These are phyloP conservation scores for Colossoma macropomum DNA, from an alignment of 2,113 vertebrate species.

Conservation along the genomic window DNA sequence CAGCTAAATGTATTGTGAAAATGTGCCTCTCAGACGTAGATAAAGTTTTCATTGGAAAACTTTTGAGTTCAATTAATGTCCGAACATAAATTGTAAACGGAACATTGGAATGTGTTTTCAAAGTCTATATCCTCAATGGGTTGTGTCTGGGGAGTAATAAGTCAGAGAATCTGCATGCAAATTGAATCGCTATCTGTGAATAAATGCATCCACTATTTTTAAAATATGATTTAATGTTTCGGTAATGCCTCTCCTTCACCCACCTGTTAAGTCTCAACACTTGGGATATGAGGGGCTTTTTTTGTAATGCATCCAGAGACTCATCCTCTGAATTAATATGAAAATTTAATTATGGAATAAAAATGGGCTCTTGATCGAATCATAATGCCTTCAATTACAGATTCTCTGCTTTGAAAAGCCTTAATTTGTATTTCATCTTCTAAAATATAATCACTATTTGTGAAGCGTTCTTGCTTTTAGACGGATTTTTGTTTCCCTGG, in stretches of 20 bases:
- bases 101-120: conserved; percentile 60
- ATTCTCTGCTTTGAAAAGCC: conserved; percentile 46
- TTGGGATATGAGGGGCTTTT: conserved; percentile 56
- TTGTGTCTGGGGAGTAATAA: conserved; percentile 63
- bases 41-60: conserved; percentile 59
- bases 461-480: conserved; percentile 31
- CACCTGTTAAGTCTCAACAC: conserved; percentile 54
- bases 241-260: conserved; percentile 54
- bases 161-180: conserved; percentile 66
- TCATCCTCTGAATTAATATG: conserved; percentile 60
- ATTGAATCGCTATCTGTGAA: conserved; percentile 68
- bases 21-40: conserved; percentile 43
- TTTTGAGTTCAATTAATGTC: conserved; percentile 35
- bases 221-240: conserved; percentile 67
- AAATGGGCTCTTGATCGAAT: conserved; percentile 62
- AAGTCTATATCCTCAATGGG: conserved; percentile 54
- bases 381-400: conserved; percentile 55
- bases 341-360: conserved; percentile 64
- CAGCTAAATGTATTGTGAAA: conserved; percentile 14
- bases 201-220: conserved; percentile 63
- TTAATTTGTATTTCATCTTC: conserved; percentile 59
- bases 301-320: conserved; percentile 56
- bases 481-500: conserved; percentile 10
- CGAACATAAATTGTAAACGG: conserved; percentile 52
- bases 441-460: conserved; percentile 54